Evolutionary conservation across 2,888 invertebrate species (phyloP), one percentile per base, ranked within the genome.

Genomic region (Apodemia mormo): DNA sequence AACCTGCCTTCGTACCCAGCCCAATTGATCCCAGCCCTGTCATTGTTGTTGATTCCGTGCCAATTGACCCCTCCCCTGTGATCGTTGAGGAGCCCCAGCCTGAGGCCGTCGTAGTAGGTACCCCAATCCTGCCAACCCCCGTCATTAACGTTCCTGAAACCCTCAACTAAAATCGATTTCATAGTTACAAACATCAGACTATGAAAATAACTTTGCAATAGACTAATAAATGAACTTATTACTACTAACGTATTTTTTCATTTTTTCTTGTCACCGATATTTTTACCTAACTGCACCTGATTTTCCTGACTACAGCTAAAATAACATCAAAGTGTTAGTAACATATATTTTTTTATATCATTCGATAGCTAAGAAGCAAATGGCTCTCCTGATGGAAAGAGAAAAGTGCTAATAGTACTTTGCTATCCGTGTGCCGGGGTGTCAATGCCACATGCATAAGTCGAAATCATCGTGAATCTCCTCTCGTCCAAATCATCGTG

Each of bases 401-500:
- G 22, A 22, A 22, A 22, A 22, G 22, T 22, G 22, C 22, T 22
- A 22, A 22, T 22, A 0, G 22, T 22, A 22, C 22, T 22, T 22
- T 22, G 22, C 22, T 22, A 22, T 22, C 22, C 22, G 22, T 0
- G 22, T 22, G 22, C 0, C 22, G 22, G 22, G 22, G 22, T 22
- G 22, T 22, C 22, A 22, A 22, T 22, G 22, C 22, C 22, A 22
- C 22, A 22, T 22, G 22, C 22, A 22, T 0, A 22, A 22, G 22
- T 22, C 22, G 22, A 22, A n/a, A n/a, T n/a, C n/a, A n/a, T n/a
- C n/a, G n/a, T n/a, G n/a, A n/a, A n/a, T 66, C 76, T 69, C 81
- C 80, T 29, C 77, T 79, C 33, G 75, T 77, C 22, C 75, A 79
- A 71, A 75, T 79, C 75, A 75, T 79, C 54, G 14, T 73, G 43